Percentiles rank a stretch among this genome's conserved stretches.
These are phyloP conservation scores for Eupithecia subfuscata DNA, from an alignment of 2,888 invertebrate genomes.

Conservation along the genomic window DNA sequence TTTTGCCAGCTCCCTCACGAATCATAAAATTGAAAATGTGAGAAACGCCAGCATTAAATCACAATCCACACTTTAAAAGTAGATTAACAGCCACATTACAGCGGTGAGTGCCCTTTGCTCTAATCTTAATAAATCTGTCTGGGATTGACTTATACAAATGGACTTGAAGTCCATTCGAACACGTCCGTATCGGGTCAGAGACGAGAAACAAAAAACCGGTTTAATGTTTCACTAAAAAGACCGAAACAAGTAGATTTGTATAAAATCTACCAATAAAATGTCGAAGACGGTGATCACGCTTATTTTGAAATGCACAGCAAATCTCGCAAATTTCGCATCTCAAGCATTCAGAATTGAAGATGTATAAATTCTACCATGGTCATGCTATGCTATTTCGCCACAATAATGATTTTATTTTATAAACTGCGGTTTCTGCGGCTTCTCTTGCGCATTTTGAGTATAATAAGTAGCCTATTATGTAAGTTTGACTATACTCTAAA, in stretches of 20 bases:
- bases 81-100: slow-evolving; percentile 41
- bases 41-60: slow-evolving; percentile 32
- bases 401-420: not conserved
- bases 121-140: slow-evolving; percentile 47
- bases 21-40: slow-evolving; percentile 32
- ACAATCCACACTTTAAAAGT: slow-evolving; percentile 37
- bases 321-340: not conserved
- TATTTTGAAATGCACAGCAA: not conserved
- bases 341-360: not conserved
- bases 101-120: slow-evolving; percentile 39
- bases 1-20: slow-evolving; percentile 8
- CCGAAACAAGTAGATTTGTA: not conserved
- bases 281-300: too few relatives aligned
- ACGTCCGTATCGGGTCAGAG: slow-evolving; percentile 19
- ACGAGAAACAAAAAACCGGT: slow-evolving; percentile 14
- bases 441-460: too few relatives aligned
- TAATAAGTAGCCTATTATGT: too few relatives aligned
- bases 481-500: too few relatives aligned
- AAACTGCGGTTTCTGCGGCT: not conserved
- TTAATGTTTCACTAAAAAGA: not conserved
- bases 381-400: not conserved
- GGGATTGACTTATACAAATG: slow-evolving; percentile 47
- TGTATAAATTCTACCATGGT: not conserved
- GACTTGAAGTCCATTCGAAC: slow-evolving; percentile 28
- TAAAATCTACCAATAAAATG: not conserved